phyloP scores from a whole-genome alignment of 2,797 vertebrate genomes.

The Amblyraja radiata region DNA sequence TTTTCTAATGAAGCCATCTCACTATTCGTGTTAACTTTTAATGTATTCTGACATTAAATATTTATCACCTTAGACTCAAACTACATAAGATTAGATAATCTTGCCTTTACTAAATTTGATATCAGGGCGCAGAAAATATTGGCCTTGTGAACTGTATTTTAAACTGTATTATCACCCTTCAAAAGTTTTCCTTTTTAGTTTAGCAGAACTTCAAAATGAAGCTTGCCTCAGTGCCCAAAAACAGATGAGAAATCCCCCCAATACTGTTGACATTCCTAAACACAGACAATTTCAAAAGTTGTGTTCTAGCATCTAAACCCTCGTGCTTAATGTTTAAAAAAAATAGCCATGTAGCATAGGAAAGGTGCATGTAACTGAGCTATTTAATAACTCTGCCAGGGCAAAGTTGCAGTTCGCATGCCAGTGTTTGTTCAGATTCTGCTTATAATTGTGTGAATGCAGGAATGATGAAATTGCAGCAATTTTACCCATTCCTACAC shows the following conservation, averaged over 20 bases:
- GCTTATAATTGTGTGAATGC: too few species aligned
- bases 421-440: background rate
- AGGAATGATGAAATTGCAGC: background rate
- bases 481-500: background rate
- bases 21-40: background rate
- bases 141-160: too few species aligned
- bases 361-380: background rate
- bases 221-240: background rate
- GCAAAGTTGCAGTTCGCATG: background rate
- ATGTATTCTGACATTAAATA: background rate
- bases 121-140: background rate
- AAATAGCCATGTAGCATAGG: background rate
- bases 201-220: background rate
- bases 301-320: background rate
- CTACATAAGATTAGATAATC: background rate
- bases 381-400: background rate
- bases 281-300: background rate
- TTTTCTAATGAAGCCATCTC: background rate
- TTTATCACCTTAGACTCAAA: background rate
- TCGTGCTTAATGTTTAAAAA: background rate
- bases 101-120: background rate
- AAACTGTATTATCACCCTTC: too few species aligned
- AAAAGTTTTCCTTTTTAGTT: background rate
- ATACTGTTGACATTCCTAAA: background rate
- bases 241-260: background rate